These are phyloP conservation scores for Syngnathus floridae DNA, from an alignment of 2,113 vertebrate species.

Conservation along the genomic window DNA sequence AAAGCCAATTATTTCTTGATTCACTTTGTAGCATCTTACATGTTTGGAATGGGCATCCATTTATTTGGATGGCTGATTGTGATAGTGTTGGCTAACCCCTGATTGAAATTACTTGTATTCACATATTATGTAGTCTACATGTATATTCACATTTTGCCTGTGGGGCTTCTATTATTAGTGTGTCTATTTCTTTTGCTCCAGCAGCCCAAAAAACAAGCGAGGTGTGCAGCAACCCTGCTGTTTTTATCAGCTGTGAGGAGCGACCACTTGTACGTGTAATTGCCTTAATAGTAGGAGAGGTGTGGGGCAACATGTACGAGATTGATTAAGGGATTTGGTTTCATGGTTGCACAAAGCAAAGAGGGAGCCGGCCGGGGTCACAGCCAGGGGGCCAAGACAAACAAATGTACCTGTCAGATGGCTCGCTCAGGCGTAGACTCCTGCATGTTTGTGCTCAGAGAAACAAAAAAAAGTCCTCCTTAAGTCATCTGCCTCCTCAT, in stretches of 20 bases:
- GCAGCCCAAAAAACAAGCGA: slow-evolving; percentile 18
- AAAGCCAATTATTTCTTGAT: no score
- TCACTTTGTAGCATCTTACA: no score
- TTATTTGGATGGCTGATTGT: not conserved
- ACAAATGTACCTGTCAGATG: slow-evolving; percentile 60
- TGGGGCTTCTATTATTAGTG: not conserved
- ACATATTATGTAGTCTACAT: not conserved
- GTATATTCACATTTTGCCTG: not conserved
- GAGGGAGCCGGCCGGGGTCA: slow-evolving; percentile 46
- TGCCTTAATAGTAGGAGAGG: slow-evolving; percentile 31
- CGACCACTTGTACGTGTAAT: not conserved
- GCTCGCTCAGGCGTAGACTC: slow-evolving; percentile 22
- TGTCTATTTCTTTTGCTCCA: slow-evolving; percentile 13
- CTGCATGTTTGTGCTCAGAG: slow-evolving; percentile 20
- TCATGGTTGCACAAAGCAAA: slow-evolving; percentile 61
- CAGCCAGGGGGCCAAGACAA: slow-evolving; percentile 53
- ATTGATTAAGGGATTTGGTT: slow-evolving; percentile 71
- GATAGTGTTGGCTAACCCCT: not conserved
- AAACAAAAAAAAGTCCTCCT: slow-evolving; percentile 25
- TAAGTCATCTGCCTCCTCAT: slow-evolving; percentile 15
- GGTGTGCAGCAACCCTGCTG: slow-evolving; percentile 10
- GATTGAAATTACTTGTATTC: not conserved
- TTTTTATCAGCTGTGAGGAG: slow-evolving; percentile 37
- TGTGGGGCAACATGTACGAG: slow-evolving; percentile 47
- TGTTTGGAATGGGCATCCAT: no score